Base-by-base conservation (phyloP, 2,888 invertebrate species). In the Luffia ferchaultella region DNA sequence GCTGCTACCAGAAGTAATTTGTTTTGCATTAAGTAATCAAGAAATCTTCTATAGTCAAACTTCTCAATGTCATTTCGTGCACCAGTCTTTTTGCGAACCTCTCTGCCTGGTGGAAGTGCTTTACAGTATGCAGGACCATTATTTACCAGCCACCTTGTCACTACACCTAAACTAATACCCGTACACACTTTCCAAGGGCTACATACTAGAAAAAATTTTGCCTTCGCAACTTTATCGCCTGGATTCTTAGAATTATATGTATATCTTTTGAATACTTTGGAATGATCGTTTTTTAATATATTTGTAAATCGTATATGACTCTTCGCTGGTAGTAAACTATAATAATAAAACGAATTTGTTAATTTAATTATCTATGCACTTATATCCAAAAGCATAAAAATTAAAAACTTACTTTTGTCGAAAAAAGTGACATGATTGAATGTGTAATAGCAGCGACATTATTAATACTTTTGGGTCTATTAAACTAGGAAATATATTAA, bases 11-110 rank as follows among this genome's bases (percentile, higher is more conserved):
- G 85, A 56, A 92, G 87, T 87, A 90, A 90, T 53, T 92, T 76
- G 68, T 95, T 92, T 18, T 93, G 93, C 63, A 86, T 83, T 1
- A 96, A 71, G 65, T 96, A 90, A 15, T 78, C 65, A 70, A 91
- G 88, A 55, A 96, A 89, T 54, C 86, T 88, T 17, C 70, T 79
- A 95, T 95, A 96, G 64, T 94, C 91, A 76, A 96, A 95, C 54
- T 86, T 84, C 1, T 85, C 68, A 57, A 86, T 83, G 49, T 87
- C 86, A 47, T 85, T 84, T 20, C 70, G 58, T 5, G 82, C 55
- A 57, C 77, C 75, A 1, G 73, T 68, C 49, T 85, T 78, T 63
- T 87, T 86, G 74, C 89, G 89, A 60, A 86, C 80, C 63, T 85
- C 68, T 56, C 87, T 85, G 2, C 86, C 79, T 44, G 72, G 70